Base-by-base conservation (phyloP, 1,140 invertebrate genomes). In the Coelopa frigida region DNA sequence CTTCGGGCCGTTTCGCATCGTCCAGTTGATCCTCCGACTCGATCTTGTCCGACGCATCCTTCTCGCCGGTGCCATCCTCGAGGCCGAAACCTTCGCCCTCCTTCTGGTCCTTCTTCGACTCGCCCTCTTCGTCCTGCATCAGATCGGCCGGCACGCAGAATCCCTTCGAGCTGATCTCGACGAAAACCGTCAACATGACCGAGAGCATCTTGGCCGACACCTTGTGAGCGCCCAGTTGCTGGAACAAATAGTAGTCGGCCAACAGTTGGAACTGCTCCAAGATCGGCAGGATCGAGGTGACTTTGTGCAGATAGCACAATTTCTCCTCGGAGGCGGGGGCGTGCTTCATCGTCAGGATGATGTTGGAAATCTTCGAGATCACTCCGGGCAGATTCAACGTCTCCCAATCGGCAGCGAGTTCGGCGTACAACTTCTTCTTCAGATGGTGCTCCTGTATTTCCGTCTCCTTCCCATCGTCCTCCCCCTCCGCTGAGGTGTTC, bases 91-190 rank as follows among this genome's bases (percentile, higher is more conserved):
- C 87, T 43, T 83, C 79, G 0, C 75, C 72, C 10, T 75, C 60
- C 49, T 78, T 76, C 5, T 78, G 74, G 7, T 75, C 62, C 32
- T 79, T 74, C 24, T 76, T 71, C 27, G 75, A 71, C 14, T 73
- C 73, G 8, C 77, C 77, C 47, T 80, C 78, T 59, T 84, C 80
- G n/a, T 83, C 80, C 11, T 77, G 63, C 55, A 76, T 70, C 4
- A 86, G 70, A 59, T 95, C 90, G 17, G 87, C 80, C 11, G 94
- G 93, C 40, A 91, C 78, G 61, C 94, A 96, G 70, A 98, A 98
- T 33, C 96, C 96, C 75, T 95, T 94, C 23, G 78, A 74, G 17
- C 84, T 79, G 3, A 97, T 73, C 49, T 94, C 85, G 1, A 84
- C 78, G 61, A 96, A 97, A 6, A 94, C 81, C 41, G 82, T 84